A percentile compares a stretch with the other conserved stretches of the same genome.
phyloP scores from a whole-genome alignment of 2,113 vertebrate species.

The cattle (Bos taurus) region DNA sequence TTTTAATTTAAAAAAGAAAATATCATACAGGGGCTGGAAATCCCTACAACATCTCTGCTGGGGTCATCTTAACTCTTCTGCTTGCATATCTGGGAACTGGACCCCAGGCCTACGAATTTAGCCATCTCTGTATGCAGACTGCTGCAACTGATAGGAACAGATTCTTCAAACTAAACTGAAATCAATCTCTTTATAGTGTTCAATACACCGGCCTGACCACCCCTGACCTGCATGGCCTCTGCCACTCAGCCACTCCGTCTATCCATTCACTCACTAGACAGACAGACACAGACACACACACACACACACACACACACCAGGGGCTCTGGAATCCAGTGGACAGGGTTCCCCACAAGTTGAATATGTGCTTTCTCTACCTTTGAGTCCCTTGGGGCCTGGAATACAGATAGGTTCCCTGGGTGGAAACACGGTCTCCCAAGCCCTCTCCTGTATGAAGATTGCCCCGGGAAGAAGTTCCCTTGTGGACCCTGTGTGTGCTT shows the following conservation, averaged over 20 bases:
- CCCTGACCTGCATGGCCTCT: neutral
- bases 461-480: neutral
- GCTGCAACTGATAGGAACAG: neutral
- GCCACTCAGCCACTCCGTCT: neutral
- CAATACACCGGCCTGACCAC: neutral
- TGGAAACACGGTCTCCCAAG: neutral
- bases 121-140: neutral
- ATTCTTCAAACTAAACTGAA: neutral
- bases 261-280: neutral
- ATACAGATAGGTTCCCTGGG: neutral
- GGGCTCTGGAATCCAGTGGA: neutral
- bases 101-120: neutral
- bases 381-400: neutral
- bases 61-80: neutral
- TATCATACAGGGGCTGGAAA: neutral
- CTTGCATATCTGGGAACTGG: neutral
- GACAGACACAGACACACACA: neutral
- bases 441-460: neutral
- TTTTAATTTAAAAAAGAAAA: neutral
- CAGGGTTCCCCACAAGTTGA: neutral
- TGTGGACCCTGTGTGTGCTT: neutral
- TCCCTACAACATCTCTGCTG: neutral
- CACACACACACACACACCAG: neutral
- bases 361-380: neutral
- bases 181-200: neutral